Evolutionary conservation across 2,113 vertebrate species (phyloP).

Genomic region (Pitta sordida): DNA sequence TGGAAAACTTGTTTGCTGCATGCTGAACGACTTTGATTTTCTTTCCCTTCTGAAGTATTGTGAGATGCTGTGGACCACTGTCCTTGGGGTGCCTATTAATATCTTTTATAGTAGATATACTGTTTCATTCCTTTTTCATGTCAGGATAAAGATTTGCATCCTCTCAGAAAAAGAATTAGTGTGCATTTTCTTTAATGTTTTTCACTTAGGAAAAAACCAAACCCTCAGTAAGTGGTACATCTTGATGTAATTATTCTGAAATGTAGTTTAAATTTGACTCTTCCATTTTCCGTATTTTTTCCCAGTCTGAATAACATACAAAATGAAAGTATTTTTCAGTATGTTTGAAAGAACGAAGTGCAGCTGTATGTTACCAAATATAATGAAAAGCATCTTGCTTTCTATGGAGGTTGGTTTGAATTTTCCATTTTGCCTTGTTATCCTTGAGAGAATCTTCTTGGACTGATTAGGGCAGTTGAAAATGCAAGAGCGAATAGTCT

Average conservation of each 20-base stretch:
- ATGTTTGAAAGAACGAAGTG: not conserved
- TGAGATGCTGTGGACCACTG: not conserved
- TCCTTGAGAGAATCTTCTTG: not conserved
- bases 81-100: not conserved
- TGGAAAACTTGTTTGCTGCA: not conserved
- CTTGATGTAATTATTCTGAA: conserved; percentile 4
- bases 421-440: not conserved
- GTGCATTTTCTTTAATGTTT: not conserved
- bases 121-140: not conserved
- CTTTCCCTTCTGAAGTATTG: conserved; percentile 1
- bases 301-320: not conserved
- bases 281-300: not conserved
- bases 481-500: not conserved
- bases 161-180: conserved; percentile 2
- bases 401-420: not conserved
- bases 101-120: not conserved
- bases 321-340: conserved; percentile 15
- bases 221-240: not conserved
- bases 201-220: not conserved
- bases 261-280: not conserved
- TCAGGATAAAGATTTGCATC: not conserved
- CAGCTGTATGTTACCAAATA: not conserved
- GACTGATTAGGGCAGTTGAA: not conserved
- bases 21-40: not conserved
- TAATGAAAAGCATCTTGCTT: not conserved